phyloP scores from a whole-genome alignment of 2,888 invertebrate species.

The Phaonia tiefii region DNA sequence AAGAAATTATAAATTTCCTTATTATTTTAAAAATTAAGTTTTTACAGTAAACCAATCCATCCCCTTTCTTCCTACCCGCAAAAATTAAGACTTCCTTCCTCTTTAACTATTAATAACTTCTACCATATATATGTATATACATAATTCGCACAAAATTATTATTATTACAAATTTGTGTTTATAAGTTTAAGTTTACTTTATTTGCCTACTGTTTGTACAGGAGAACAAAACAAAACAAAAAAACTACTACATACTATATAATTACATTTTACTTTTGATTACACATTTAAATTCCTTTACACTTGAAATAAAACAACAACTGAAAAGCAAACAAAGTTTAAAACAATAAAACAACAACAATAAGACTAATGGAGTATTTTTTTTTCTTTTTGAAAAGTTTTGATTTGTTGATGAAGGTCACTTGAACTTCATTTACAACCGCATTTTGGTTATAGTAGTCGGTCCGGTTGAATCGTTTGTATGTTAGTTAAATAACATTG shows the following conservation, averaged over 20 bases:
- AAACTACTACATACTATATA: conserved; percentile 42
- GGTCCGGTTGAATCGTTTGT: too few relatives aligned
- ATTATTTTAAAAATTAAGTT: conserved; percentile 39
- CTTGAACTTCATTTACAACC: too few relatives aligned
- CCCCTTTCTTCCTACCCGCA: too few relatives aligned
- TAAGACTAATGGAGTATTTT: conserved; percentile 28
- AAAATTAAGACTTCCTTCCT: conserved; percentile 14
- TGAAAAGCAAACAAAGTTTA: conserved; percentile 35
- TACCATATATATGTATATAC: not conserved
- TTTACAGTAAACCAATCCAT: not conserved
- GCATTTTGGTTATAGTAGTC: too few relatives aligned
- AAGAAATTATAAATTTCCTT: conserved; percentile 48
- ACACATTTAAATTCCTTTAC: conserved; percentile 38
- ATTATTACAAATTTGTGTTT: conserved; percentile 32
- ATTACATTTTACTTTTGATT: conserved; percentile 49
- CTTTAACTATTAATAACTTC: too few relatives aligned
- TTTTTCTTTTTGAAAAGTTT: too few relatives aligned
- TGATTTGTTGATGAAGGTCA: too few relatives aligned
- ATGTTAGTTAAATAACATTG: too few relatives aligned
- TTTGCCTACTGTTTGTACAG: not conserved
- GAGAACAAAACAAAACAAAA: not conserved
- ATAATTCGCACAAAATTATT: conserved; percentile 58
- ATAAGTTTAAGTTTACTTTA: conserved; percentile 45
- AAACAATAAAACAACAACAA: conserved; percentile 24
- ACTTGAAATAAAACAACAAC: conserved; percentile 37